Conservation (phyloP, 2,113 vertebrate genomes). For the Pleuronectes platessa region DNA sequence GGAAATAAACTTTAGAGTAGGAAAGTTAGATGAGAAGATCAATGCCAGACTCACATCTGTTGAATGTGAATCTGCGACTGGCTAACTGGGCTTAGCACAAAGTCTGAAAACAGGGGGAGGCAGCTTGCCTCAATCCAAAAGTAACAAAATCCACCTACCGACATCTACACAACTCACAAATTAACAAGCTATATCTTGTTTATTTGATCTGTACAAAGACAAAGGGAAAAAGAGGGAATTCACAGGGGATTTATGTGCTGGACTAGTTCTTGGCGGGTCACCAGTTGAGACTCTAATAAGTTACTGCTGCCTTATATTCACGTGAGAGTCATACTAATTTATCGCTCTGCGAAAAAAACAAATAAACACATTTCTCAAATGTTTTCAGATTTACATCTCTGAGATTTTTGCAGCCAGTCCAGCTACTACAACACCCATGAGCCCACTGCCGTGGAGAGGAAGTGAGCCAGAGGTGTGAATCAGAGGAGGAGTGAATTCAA, state of each 20-base stretch:
- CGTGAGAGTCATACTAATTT: background rate
- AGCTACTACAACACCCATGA: background rate
- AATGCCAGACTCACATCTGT: background rate
- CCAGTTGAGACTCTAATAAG: background rate
- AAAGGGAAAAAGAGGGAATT: background rate
- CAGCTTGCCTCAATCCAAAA: background rate
- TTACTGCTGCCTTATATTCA: conserved; percentile 1
- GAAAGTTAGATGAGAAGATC: background rate
- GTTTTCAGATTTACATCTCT: conserved; percentile 1
- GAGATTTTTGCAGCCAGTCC: background rate
- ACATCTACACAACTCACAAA: background rate
- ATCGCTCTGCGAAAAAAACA: background rate
- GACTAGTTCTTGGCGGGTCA: background rate
- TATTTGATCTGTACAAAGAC: background rate
- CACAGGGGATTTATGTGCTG: background rate
- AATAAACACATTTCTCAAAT: background rate
- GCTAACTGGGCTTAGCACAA: no score
- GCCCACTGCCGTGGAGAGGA: background rate
- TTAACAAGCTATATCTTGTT: background rate
- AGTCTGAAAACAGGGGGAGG: background rate
- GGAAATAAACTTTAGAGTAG: background rate
- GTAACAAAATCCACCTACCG: background rate
- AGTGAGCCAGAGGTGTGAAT: conserved; percentile 3
- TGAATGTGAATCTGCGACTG: background rate
- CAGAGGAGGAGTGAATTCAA: background rate